A percentile compares a stretch with the other conserved stretches of the same genome.
Conservation (phyloP, 1,140 invertebrate genomes). For the Leguminivora glycinivorella region DNA sequence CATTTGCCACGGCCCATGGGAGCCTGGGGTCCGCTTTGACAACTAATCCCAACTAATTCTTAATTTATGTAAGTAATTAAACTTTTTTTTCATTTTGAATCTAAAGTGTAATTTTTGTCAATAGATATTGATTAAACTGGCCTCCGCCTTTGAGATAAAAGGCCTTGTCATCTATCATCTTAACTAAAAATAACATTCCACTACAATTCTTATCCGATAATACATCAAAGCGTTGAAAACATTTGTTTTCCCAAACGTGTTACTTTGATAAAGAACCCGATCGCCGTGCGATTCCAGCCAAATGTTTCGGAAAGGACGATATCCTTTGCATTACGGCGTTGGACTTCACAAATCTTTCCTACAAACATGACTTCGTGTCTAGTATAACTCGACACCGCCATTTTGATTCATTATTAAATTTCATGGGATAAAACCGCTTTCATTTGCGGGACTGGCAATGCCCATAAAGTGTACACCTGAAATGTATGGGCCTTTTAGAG, state of each 20-base stretch:
- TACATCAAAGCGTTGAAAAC: not conserved
- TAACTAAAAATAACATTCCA: not conserved
- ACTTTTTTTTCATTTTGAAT: too few species aligned
- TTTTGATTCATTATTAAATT: not conserved
- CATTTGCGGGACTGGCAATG: too few species aligned
- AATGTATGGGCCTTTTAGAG: too few species aligned
- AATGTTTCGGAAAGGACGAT: constrained; percentile 24
- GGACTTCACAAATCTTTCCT: not conserved
- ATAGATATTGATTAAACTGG: too few species aligned
- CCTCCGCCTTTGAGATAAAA: too few species aligned
- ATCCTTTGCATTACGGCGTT: not conserved
- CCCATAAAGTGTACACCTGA: too few species aligned
- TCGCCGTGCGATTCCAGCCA: constrained; percentile 15
- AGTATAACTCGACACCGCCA: not conserved
- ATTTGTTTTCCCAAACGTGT: constrained; percentile 8
- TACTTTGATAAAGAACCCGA: constrained; percentile 16
- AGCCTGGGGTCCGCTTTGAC: too few species aligned
- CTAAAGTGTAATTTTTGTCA: too few species aligned
- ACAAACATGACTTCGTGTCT: not conserved
- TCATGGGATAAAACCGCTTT: too few species aligned
- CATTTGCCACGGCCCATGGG: too few species aligned
- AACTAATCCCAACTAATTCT: too few species aligned
- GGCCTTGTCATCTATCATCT: not conserved
- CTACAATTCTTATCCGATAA: not conserved
- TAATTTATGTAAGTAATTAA: too few species aligned